Base-by-base conservation (phyloP, 2,888 invertebrate species). In the Unio delphinus region DNA sequence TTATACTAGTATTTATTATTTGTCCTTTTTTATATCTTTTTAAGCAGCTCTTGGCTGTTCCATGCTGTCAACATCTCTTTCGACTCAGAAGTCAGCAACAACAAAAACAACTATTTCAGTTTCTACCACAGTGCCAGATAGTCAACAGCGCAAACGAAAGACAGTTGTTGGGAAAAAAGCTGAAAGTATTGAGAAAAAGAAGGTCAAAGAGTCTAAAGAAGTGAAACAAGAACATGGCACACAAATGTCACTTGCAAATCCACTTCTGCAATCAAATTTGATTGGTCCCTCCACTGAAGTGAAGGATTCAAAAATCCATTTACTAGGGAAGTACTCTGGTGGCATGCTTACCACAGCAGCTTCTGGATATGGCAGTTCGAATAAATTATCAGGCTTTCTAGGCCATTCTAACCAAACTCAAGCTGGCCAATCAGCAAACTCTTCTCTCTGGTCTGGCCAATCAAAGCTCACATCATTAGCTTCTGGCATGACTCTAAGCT, bases 151-250 rank as follows among this genome's bases (percentile, higher is more conserved):
- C 34, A 69, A 69, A 45, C 45, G 69, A 20, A 69, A 69, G 57
- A 59, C 60, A 20, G 56, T 64, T 11, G 26, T 34, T 15, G 64
- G 64, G 55, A 65, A 60, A 55, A 64, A 59, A 60, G 69, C 69
- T 7, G 69, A 69, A 34, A 60, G 30, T 17, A 56, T 64, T 15
- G 69, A 65, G 34, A 65, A 69, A 61, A 69, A 69, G 26, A 64
- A 61, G 45, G 30, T 65, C 7, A 63, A 59, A 64, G 68, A 68
- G 45, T 3, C 15, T 45, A 45, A 45, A 45, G 45, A 45, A 45
- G 45, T 45, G 45, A 45, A 11, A 11, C 11, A 45, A 23, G 54
- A 26, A 23, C 59, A 30, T 28, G 61, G 45, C 23, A 69, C n/a
- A 55, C 58, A 65, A 34, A 23, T 65, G 23, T n/a, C 26, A 20